phyloP scores from a whole-genome alignment of 2,113 vertebrate genomes.

The Corythoichthys haematopterus region DNA sequence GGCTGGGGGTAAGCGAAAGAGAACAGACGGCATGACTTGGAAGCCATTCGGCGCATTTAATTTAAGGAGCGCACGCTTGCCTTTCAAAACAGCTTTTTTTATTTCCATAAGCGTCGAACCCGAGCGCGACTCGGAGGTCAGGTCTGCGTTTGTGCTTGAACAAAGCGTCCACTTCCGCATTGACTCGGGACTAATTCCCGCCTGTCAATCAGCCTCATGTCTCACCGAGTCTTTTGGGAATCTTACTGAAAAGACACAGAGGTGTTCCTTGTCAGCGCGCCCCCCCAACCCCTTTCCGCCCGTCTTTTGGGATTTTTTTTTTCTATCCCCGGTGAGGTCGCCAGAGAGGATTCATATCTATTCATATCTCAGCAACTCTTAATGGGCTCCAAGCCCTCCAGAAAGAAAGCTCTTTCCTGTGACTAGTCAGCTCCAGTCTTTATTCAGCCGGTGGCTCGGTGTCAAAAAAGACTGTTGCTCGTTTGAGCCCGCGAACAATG shows the following conservation, averaged over 20 bases:
- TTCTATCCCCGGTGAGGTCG: constrained; percentile 49
- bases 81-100: not conserved
- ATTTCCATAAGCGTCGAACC: not conserved
- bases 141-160: constrained; percentile 53
- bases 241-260: constrained; percentile 62
- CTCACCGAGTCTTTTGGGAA: constrained; percentile 62
- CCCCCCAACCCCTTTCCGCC: constrained; percentile 4
- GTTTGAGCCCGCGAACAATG: constrained; percentile 92
- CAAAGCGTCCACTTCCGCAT: constrained; percentile 71
- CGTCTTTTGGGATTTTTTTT: constrained; percentile 64
- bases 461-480: constrained; percentile 99
- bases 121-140: constrained; percentile 32
- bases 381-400: constrained; percentile 84
- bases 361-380: constrained; percentile 85
- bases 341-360: constrained; percentile 77
- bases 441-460: constrained; percentile 97
- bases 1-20: not conserved
- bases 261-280: constrained; percentile 49
- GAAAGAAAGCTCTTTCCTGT: constrained; percentile 85
- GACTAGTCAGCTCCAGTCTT: constrained; percentile 97
- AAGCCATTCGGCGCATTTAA: not conserved
- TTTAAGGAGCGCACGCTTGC: not conserved
- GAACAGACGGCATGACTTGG: not conserved
- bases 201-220: constrained; percentile 62
- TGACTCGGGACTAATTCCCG: constrained; percentile 65